Evolutionary conservation across 2,797 vertebrate genomes (phyloP).

Genomic region (Cuculus canorus): DNA sequence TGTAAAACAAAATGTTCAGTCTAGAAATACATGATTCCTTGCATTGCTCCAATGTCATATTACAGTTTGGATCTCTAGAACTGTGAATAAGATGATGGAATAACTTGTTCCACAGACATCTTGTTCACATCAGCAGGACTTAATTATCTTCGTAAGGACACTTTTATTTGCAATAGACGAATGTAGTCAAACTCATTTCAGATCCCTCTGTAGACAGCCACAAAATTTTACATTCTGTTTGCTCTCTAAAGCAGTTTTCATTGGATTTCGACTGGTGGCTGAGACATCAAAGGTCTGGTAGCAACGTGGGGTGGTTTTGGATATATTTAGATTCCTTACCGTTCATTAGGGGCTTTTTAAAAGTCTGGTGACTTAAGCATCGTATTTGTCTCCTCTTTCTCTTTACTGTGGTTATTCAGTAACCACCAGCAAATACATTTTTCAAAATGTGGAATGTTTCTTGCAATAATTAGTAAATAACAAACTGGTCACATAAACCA

Average conservation of each 20-base stretch:
- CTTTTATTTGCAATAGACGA: background rate
- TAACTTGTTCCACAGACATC: background rate
- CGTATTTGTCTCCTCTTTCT: background rate
- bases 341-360: background rate
- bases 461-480: background rate
- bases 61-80: background rate
- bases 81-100: background rate
- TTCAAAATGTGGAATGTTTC: background rate
- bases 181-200: background rate
- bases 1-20: background rate
- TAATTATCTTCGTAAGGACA: background rate
- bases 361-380: background rate
- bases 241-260: background rate
- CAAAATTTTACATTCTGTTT: background rate
- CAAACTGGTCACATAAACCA: background rate
- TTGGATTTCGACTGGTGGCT: background rate
- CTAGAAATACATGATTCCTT: background rate
- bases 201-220: background rate
- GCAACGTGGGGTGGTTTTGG: background rate
- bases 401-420: background rate
- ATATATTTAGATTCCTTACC: background rate
- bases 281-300: background rate
- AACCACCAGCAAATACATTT: background rate
- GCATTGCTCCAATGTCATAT: background rate
- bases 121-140: background rate